Conservation (phyloP, 1,140 invertebrate genomes). For the Pachypeltis micranthus region DNA sequence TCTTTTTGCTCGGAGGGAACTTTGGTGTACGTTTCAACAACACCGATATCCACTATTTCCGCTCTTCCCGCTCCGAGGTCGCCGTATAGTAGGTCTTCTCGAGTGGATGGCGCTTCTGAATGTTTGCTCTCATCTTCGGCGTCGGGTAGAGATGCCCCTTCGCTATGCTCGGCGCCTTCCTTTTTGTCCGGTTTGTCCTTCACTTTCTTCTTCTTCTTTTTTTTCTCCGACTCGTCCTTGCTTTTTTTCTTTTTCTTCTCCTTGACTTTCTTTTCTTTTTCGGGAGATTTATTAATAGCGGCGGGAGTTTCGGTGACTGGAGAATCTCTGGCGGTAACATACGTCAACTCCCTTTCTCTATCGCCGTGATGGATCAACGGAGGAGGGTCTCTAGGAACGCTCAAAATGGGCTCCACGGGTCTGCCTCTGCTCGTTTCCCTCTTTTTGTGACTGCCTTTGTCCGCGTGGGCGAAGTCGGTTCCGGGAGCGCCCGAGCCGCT, state of each 20-base stretch:
- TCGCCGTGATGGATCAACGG: constrained; percentile 31
- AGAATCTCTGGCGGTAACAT: not conserved
- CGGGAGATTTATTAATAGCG: constrained; percentile 4
- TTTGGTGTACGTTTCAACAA: constrained; percentile 31
- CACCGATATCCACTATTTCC: constrained; percentile 28
- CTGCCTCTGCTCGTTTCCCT: constrained; percentile 30
- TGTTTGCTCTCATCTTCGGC: constrained; percentile 7
- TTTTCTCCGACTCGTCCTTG: constrained; percentile 26
- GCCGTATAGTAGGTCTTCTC: constrained; percentile 29
- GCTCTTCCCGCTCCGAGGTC: constrained; percentile 28
- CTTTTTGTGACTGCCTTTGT: constrained; percentile 25
- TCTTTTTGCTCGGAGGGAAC: constrained; percentile 19
- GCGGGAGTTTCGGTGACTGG: constrained; percentile 12
- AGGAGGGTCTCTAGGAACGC: not conserved
- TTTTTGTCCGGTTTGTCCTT: constrained; percentile 22
- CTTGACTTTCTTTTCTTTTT: constrained; percentile 39
- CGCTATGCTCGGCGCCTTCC: constrained; percentile 10
- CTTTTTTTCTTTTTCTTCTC: constrained; percentile 38
- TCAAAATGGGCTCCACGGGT: constrained; percentile 26
- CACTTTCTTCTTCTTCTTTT: constrained; percentile 22
- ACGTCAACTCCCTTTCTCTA: constrained; percentile 5
- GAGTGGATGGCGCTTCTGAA: constrained; percentile 9
- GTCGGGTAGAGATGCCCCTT: not conserved
- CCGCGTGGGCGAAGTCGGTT: not conserved
- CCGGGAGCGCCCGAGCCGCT: not conserved